Percentiles rank a stretch among this genome's conserved stretches.
These are phyloP conservation scores for Suncus etruscus DNA, from an alignment of 2,113 vertebrate genomes.

Conservation along the genomic window DNA sequence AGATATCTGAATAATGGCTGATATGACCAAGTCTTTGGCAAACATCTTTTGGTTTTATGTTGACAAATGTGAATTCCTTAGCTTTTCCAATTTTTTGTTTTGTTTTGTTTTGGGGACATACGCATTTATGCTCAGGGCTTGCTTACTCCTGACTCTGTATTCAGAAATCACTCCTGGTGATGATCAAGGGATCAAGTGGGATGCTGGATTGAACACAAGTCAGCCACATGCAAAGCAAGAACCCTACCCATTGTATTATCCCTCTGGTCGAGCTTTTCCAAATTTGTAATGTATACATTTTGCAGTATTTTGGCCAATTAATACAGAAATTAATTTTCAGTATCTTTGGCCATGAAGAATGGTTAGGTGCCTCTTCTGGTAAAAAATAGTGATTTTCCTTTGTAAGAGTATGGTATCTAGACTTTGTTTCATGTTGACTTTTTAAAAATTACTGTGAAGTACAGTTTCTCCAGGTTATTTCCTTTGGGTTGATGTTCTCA, in stretches of 20 bases:
- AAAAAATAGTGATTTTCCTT: conserved; percentile 52
- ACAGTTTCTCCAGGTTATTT: conserved; percentile 58
- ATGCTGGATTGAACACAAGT: no score
- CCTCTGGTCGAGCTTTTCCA: background rate
- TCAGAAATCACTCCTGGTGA: no score
- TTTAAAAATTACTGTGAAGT: background rate
- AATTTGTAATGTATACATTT: background rate
- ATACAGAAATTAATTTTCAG: conserved; percentile 44
- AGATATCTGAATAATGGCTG: conserved; percentile 10
- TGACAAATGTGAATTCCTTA: conserved; percentile 20
- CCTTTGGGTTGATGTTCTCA: no score
- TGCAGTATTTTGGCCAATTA: conserved; percentile 21
- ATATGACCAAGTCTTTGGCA: background rate
- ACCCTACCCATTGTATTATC: no score
- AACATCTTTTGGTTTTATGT: conserved; percentile 7
- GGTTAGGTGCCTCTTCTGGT: background rate
- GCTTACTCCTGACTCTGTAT: no score
- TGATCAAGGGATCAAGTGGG: no score
- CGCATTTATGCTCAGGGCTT: no score
- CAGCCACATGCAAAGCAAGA: no score
- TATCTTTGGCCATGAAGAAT: conserved; percentile 35
- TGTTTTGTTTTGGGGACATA: no score
- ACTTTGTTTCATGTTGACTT: background rate
- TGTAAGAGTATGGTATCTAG: background rate
- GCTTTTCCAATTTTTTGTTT: no score